Evolutionary conservation across 1,140 invertebrate genomes (phyloP), one percentile per base, ranked within the genome.

Genomic region (Drosophila equinoxialis): DNA sequence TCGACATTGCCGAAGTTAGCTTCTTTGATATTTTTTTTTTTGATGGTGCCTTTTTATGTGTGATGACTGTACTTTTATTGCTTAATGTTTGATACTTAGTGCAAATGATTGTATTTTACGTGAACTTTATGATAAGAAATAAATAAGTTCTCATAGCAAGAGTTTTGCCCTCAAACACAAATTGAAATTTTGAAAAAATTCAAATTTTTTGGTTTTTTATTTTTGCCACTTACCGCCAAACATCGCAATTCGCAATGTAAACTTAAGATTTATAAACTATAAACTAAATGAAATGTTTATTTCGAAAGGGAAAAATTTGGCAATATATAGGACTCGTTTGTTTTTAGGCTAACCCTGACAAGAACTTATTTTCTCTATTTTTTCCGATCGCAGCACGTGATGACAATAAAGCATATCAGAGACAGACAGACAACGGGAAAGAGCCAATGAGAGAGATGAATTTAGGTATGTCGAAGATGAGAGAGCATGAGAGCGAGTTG

Each of bases 181-280:
- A 74, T 57, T 45, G 13, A 58, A 58, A 55, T 61, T 64, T 64
- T 76, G 67, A 58, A 45, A 80, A 59, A 23, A 8, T 23, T 51
- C 17, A 23, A 51, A 23, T 17, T 51, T 51, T 8, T 17, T 8
- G 17, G 4, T 33, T 33, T 45, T 60, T 57, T 63, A 23, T 55
- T 33, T 81, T 81, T 86, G 83, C 79, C 84, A 87, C 83, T 87
- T 87, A 87, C 83, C 83, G 83, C 84, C 84, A 67, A 30, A 89
- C 84, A 87, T 67, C 89, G 81, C 84, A 87, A 67, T 87, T 87
- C 83, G 83, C 84, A 87, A 89, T 87, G 84, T 79, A 83, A 87
- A 83, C 76, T 83, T 87, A 89, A 69, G 72, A 39, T 76, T 70
- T 77, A 77, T 45, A 60, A 33, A 33, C 8, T 77, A 77, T 26